These are phyloP conservation scores for Porites australiensis DNA, from an alignment of 64 coral and sea anemone genomes.

Conservation along the genomic window DNA sequence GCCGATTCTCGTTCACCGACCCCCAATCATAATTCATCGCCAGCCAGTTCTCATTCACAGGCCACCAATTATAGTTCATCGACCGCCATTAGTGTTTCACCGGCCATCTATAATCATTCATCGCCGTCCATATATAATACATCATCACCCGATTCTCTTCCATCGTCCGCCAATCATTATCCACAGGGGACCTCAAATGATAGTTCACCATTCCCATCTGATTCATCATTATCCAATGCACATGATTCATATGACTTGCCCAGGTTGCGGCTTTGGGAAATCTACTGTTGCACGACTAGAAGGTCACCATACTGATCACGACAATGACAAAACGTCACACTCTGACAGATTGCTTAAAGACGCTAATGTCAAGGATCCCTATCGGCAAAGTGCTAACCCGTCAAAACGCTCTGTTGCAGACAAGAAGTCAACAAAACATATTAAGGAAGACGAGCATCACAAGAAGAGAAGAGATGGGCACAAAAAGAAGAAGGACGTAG, in stretches of 20 bases:
- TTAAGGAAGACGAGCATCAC: background rate
- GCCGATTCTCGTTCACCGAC: slow-evolving; percentile 86
- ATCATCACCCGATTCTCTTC: slow-evolving; percentile 89
- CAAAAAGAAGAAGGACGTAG: slow-evolving; percentile 98
- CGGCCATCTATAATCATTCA: slow-evolving; percentile 89
- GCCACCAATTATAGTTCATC: slow-evolving; percentile 88
- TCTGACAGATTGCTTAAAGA: slow-evolving; percentile 34
- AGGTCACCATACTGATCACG: background rate
- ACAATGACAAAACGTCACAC: slow-evolving; percentile 40
- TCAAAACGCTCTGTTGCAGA: slow-evolving; percentile 83
- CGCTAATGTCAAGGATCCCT: slow-evolving; percentile 27
- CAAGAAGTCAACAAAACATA: slow-evolving; percentile 28
- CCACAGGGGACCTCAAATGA: slow-evolving; percentile 84
- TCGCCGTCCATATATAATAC: slow-evolving; percentile 90
- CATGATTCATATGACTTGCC: slow-evolving; percentile 83
- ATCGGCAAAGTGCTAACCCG: slow-evolving; percentile 57
- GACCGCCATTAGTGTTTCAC: slow-evolving; percentile 91
- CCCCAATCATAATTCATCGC: slow-evolving; percentile 98
- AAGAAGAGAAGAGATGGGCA: slow-evolving; percentile 60
- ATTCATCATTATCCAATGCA: slow-evolving; percentile 83
- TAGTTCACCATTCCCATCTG: slow-evolving; percentile 88
- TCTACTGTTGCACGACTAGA: slow-evolving; percentile 71
- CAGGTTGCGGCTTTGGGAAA: slow-evolving; percentile 75
- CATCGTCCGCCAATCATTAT: slow-evolving; percentile 87
- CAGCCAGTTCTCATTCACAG: slow-evolving; percentile 89